A percentile compares a stretch with the other conserved stretches of the same genome.
Evolutionary conservation across 1,140 invertebrate genomes (phyloP).

Genomic region (Tetragnatha versicolor): DNA sequence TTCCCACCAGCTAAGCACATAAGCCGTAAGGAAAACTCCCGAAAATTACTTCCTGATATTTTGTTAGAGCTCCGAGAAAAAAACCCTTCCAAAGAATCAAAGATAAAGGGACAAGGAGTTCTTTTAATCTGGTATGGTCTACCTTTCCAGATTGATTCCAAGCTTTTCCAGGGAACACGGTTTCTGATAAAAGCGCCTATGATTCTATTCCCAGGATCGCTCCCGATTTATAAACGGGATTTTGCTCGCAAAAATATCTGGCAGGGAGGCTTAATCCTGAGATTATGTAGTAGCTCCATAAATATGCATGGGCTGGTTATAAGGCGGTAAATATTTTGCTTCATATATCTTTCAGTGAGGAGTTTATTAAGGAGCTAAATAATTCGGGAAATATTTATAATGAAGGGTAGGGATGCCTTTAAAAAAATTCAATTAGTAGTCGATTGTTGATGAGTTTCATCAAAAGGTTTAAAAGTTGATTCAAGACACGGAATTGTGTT

Average conservation of each 20-base stretch:
- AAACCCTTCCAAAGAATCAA: conserved; percentile 10
- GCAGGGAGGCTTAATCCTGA: neutral
- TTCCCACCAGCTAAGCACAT: conserved; percentile 30
- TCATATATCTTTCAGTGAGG: too few species aligned
- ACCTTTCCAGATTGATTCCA: conserved; percentile 11
- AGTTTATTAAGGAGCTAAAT: too few species aligned
- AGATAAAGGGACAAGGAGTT: conserved; percentile 14
- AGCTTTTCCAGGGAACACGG: conserved; percentile 13
- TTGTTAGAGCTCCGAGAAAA: neutral
- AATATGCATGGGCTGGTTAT: conserved; percentile 29
- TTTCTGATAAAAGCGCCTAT: conserved; percentile 26
- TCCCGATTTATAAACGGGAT: conserved; percentile 19
- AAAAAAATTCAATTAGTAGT: too few species aligned
- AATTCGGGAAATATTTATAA: too few species aligned
- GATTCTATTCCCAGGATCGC: neutral
- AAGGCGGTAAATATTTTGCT: too few species aligned
- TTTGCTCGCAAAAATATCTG: conserved; percentile 5
- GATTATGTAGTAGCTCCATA: conserved; percentile 13
- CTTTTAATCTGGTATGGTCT: conserved; percentile 1
- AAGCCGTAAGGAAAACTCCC: conserved; percentile 35
- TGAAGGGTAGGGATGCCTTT: too few species aligned
- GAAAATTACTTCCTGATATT: conserved; percentile 49
- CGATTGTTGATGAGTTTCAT: too few species aligned
- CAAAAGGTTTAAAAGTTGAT: too few species aligned
- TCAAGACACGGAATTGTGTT: too few species aligned